A percentile compares a stretch with the other conserved stretches of the same genome.
phyloP scores from a whole-genome alignment of 2,888 invertebrate species.

The Eristalinus sepulchralis region DNA sequence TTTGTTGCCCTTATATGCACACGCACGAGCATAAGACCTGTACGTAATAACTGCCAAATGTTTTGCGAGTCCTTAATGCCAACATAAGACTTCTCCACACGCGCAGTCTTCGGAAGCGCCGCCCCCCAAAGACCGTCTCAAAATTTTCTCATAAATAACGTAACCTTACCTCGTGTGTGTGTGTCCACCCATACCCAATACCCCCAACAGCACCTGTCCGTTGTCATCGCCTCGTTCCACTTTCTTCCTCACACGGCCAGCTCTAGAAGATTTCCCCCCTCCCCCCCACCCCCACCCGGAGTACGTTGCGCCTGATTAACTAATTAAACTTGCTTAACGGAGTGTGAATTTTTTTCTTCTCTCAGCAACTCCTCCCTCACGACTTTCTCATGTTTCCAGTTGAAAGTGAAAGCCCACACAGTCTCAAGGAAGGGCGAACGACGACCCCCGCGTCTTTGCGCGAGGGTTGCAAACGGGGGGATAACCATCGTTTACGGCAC shows the following conservation, averaged over 20 bases:
- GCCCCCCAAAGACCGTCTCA: background rate
- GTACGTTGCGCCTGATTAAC: background rate
- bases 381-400: slow-evolving; percentile 50
- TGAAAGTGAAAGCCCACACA: slow-evolving; percentile 59
- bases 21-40: background rate
- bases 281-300: too few relatives aligned
- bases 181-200: background rate
- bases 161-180: background rate
- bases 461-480: slow-evolving; percentile 35
- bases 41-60: background rate
- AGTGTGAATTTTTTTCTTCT: slow-evolving; percentile 28
- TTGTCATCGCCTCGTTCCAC: background rate
- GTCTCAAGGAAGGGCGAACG: slow-evolving; percentile 35
- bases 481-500: slow-evolving; percentile 44
- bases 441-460: background rate
- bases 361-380: background rate
- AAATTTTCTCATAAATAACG: background rate
- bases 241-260: background rate
- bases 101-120: background rate
- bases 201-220: background rate
- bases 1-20: too few relatives aligned
- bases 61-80: background rate
- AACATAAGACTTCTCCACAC: background rate
- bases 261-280: background rate
- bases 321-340: slow-evolving; percentile 56